These are phyloP conservation scores for Lucilia sericata DNA, from an alignment of 1,140 invertebrate species.

Conservation along the genomic window DNA sequence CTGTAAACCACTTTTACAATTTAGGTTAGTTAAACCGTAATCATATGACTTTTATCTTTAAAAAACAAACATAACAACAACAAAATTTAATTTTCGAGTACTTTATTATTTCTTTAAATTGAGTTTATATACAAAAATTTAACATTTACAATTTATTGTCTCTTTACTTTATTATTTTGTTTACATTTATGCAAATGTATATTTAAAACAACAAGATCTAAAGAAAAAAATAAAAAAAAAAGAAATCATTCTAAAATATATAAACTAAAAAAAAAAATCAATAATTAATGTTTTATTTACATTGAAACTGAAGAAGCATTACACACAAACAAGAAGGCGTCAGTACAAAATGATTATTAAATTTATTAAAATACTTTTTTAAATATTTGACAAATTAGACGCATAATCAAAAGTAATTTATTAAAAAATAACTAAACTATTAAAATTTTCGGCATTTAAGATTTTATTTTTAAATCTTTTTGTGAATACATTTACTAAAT, in stretches of 20 bases:
- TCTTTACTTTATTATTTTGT: neutral
- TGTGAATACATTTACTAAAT: no score
- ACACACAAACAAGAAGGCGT: neutral
- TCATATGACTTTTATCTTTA: neutral
- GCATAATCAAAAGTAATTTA: conserved; percentile 27
- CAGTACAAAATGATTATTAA: conserved; percentile 13
- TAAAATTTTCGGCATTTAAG: neutral
- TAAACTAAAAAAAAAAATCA: conserved; percentile 22
- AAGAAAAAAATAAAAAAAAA: neutral
- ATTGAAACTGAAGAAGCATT: neutral
- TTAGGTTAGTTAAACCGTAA: conserved; percentile 7
- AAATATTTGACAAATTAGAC: neutral
- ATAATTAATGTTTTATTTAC: conserved; percentile 37
- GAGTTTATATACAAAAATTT: neutral
- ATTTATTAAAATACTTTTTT: neutral
- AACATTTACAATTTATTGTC: neutral
- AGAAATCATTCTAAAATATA: conserved; percentile 4
- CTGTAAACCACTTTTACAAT: neutral
- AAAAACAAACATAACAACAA: neutral
- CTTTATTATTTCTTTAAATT: neutral
- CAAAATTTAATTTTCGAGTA: neutral
- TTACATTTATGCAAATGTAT: conserved; percentile 21
- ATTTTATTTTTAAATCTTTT: neutral
- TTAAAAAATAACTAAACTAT: neutral
- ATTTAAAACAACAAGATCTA: neutral